Evolutionary conservation across 2,797 vertebrate genomes (phyloP).

Genomic region (Pogoniulus pusillus): DNA sequence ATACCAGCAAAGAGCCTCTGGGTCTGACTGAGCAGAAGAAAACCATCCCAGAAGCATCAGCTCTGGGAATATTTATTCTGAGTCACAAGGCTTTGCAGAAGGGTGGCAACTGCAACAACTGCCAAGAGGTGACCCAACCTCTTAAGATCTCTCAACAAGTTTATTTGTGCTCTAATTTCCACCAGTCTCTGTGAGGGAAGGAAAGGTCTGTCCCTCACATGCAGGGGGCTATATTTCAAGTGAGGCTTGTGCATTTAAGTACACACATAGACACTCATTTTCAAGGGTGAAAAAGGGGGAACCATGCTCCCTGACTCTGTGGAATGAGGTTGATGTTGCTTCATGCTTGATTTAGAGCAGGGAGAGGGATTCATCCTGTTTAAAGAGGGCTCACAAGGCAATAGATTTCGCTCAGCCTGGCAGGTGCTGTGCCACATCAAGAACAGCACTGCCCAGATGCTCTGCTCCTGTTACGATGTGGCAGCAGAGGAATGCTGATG

Average conservation of each 20-base stretch:
- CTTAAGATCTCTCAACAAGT: neutral
- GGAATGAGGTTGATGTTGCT: neutral
- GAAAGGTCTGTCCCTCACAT: neutral
- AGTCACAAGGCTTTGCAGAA: neutral
- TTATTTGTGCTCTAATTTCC: neutral
- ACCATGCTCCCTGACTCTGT: neutral
- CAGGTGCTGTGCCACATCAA: neutral
- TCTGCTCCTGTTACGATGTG: neutral
- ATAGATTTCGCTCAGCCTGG: neutral
- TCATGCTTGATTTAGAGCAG: accelerated
- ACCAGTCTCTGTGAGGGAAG: neutral
- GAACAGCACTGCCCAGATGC: neutral
- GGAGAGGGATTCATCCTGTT: accelerated
- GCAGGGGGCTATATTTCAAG: neutral
- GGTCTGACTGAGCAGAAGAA: neutral
- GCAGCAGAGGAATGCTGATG: neutral
- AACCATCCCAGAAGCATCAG: neutral
- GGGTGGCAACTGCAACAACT: neutral
- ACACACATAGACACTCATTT: neutral
- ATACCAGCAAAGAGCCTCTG: neutral
- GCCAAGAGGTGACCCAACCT: neutral
- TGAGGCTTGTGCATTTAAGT: too few relatives aligned
- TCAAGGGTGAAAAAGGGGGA: neutral
- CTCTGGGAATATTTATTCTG: neutral
- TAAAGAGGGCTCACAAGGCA: accelerated